Evolutionary conservation across 2,888 invertebrate genomes (phyloP), one percentile per base, ranked within the genome.

Genomic region (Lasioglossum zephyrum): DNA sequence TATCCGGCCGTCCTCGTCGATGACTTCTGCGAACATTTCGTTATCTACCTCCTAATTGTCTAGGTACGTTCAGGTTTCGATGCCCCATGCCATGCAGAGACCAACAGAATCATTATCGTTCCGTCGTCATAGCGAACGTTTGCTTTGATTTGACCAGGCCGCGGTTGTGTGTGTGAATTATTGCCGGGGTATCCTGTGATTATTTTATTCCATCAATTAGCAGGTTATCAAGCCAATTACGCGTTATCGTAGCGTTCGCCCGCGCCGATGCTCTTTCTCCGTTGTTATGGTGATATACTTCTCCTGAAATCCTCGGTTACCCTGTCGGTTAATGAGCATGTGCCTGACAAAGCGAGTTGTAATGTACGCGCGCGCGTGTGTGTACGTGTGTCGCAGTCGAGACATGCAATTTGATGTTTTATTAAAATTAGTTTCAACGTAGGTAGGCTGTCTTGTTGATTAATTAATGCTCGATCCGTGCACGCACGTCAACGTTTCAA

Each of bases 21-120:
- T 87, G 87, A 91, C 85, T 31, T 94, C 95, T 95, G 94, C 87
- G 92, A 94, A 94, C 92, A 95, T 91, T 91, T 93, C 93, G 89
- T 86, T 77, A 89, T 90, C 92, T 92, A 86, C 91, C 88, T 89
- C 86, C 91, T 89, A 90, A 90, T 81, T 91, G 84, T 78, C 70
- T 77, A 73, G 81, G 60, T 75, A 11, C 76, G 60, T 74, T 81
- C 72, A 41, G 31, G 39, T 36, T 53, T 57, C n/a, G 36, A 47
- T 26, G 73, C 84, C 85, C 86, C 83, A 89, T 88, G 87, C 89
- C 86, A 88, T 90, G 89, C 90, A 75, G 85, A 84, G 82, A 60
- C 82, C 81, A 87, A 89, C 63, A 31, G 31, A 18, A 31, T 36
- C 31, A 63, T 63, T 18, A 31, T 18, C 16, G 36, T 63, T 60